Percentiles rank a stretch among this genome's conserved stretches.
These are phyloP conservation scores for Manis pentadactyla DNA, from an alignment of 2,797 vertebrate genomes.

Conservation along the genomic window DNA sequence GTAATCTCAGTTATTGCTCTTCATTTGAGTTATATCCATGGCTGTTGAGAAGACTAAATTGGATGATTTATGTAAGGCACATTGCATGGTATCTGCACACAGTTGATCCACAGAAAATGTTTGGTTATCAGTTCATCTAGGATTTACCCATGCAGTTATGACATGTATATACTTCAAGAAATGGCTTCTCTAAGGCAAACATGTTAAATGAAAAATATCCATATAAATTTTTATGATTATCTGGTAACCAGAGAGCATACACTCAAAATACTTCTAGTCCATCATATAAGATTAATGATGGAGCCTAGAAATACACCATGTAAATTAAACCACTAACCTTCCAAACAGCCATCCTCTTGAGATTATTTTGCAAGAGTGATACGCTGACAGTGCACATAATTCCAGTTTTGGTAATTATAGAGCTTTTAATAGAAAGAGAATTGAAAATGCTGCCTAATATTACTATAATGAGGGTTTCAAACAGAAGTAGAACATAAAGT, in stretches of 20 bases:
- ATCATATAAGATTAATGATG: not conserved
- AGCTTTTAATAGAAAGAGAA: conserved; percentile 39
- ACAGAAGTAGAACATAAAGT: not conserved
- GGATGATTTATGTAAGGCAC: not conserved
- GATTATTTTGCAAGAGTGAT: not conserved
- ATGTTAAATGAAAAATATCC: not conserved
- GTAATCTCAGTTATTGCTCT: not conserved
- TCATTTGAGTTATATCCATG: not conserved
- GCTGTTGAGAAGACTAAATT: not conserved
- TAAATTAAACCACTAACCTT: conserved; percentile 18
- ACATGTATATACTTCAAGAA: not conserved
- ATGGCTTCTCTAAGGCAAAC: not conserved
- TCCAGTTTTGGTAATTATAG: conserved; percentile 46
- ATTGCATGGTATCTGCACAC: not conserved
- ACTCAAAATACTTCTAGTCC: not conserved
- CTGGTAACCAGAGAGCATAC: not conserved
- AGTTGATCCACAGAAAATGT: not conserved
- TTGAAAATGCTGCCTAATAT: not conserved
- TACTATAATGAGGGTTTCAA: conserved; percentile 26
- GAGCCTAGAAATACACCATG: not conserved
- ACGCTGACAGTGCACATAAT: not conserved
- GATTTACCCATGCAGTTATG: not conserved
- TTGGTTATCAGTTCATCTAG: not conserved
- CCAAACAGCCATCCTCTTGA: not conserved
- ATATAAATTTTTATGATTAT: conserved; percentile 10